Percentiles rank a stretch among this genome's conserved stretches.
Conservation (phyloP, 2,797 vertebrate genomes). For the Benthosema pterotum region DNA sequence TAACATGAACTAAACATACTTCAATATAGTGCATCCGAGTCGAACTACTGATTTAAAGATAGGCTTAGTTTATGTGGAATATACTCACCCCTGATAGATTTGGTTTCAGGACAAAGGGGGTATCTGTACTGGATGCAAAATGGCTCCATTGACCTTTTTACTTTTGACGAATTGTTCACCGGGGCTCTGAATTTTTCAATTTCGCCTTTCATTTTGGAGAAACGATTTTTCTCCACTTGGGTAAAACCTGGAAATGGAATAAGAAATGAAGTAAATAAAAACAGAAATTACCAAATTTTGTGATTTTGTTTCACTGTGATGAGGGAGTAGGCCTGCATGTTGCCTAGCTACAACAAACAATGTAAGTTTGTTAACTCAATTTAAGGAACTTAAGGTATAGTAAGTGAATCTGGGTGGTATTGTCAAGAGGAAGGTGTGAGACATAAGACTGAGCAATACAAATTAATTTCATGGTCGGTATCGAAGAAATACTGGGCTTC, state of each 20-base stretch:
- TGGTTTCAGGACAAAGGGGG: slow-evolving; percentile 51
- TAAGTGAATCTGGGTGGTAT: too few relatives aligned
- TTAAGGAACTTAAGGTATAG: too few relatives aligned
- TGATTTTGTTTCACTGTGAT: too few relatives aligned
- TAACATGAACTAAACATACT: too few relatives aligned
- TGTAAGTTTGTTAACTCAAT: too few relatives aligned
- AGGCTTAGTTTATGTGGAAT: background rate
- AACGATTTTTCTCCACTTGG: slow-evolving; percentile 63
- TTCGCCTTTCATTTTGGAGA: slow-evolving; percentile 41
- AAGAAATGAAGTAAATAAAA: background rate
- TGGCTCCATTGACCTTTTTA: slow-evolving; percentile 18
- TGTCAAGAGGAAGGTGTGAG: too few relatives aligned
- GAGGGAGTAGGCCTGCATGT: too few relatives aligned
- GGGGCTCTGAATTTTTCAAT: slow-evolving; percentile 29
- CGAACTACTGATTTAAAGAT: background rate
- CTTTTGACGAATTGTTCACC: background rate
- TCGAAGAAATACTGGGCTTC: too few relatives aligned
- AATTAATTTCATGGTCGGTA: too few relatives aligned
- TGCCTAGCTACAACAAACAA: too few relatives aligned
- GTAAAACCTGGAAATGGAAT: slow-evolving; percentile 33
- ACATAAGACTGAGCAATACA: too few relatives aligned
- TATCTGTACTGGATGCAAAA: slow-evolving; percentile 55
- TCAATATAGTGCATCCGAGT: background rate
- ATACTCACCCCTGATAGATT: slow-evolving; percentile 47
- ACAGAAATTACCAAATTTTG: too few relatives aligned